A percentile compares a stretch with the other conserved stretches of the same genome.
phyloP scores from a whole-genome alignment of 2,113 vertebrate genomes.

The Phalacrocorax brasilianus region DNA sequence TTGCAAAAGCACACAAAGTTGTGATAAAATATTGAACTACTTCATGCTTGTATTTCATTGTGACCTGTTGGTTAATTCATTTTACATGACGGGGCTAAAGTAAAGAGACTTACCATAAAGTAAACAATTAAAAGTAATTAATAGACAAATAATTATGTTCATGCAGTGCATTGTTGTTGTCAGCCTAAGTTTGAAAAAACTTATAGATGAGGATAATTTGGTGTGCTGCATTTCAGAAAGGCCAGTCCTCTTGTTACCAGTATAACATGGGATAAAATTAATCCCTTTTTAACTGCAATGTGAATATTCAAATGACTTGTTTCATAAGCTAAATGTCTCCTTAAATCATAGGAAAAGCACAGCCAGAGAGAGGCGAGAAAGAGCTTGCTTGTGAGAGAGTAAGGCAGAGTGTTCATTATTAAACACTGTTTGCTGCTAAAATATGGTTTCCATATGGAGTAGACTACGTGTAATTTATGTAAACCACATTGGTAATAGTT shows the following conservation, averaged over 20 bases:
- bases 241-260: constrained; percentile 80
- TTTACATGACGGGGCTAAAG: constrained; percentile 45
- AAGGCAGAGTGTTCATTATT: constrained; percentile 49
- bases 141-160: constrained; percentile 61
- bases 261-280: constrained; percentile 79
- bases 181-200: constrained; percentile 75
- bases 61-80: constrained; percentile 75
- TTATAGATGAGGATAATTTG: constrained; percentile 84
- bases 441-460: constrained; percentile 67
- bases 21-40: constrained; percentile 70
- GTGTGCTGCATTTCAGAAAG: constrained; percentile 81
- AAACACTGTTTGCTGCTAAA: constrained; percentile 55
- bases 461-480: constrained; percentile 65
- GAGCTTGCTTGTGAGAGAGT: constrained; percentile 4
- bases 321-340: constrained; percentile 82
- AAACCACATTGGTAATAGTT: constrained; percentile 60
- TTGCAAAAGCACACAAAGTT: constrained; percentile 60
- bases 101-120: constrained; percentile 39
- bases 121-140: constrained; percentile 64
- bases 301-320: constrained; percentile 84
- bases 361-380: background rate
- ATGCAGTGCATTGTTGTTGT: constrained; percentile 72
- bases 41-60: constrained; percentile 34
- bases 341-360: constrained; percentile 66
- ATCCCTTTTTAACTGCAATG: constrained; percentile 77